These are phyloP conservation scores for Calliopum simillimum DNA, from an alignment of 2,888 invertebrate species.

Conservation along the genomic window DNA sequence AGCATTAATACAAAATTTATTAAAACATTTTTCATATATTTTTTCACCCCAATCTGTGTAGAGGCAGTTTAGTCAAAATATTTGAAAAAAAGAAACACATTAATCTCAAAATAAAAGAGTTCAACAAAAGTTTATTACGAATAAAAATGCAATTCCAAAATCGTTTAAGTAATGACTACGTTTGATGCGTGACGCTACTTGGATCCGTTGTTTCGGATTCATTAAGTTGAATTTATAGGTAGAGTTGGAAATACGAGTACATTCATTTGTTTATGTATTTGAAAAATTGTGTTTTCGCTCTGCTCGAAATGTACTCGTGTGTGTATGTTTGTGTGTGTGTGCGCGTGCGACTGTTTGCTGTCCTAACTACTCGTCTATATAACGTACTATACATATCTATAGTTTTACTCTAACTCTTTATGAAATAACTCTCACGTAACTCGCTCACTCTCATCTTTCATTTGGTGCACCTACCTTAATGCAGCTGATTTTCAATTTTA, in stretches of 20 bases:
- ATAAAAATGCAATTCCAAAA: too few species aligned
- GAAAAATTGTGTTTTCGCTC: conserved; percentile 6
- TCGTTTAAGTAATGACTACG: too few species aligned
- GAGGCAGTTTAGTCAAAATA: background rate
- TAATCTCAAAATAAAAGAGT: background rate
- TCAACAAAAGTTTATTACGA: background rate
- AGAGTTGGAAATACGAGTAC: conserved; percentile 1
- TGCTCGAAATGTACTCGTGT: conserved; percentile 23
- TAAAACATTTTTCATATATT: too few species aligned
- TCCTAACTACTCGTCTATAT: background rate
- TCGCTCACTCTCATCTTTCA: too few species aligned
- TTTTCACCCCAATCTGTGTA: too few species aligned
- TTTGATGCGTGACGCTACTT: too few species aligned
- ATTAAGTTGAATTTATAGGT: background rate
- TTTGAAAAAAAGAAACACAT: background rate
- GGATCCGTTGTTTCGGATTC: background rate
- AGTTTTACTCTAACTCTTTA: too few species aligned
- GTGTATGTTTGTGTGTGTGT: conserved; percentile 10
- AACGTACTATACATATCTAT: too few species aligned
- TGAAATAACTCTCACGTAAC: too few species aligned
- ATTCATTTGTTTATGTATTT: background rate
- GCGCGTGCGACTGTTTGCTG: conserved; percentile 36
- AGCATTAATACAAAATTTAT: too few species aligned
- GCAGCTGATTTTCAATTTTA: too few species aligned
- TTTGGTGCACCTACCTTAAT: too few species aligned